These are phyloP conservation scores for Dendrolimus houi DNA, from an alignment of 2,888 invertebrate genomes.

Conservation along the genomic window DNA sequence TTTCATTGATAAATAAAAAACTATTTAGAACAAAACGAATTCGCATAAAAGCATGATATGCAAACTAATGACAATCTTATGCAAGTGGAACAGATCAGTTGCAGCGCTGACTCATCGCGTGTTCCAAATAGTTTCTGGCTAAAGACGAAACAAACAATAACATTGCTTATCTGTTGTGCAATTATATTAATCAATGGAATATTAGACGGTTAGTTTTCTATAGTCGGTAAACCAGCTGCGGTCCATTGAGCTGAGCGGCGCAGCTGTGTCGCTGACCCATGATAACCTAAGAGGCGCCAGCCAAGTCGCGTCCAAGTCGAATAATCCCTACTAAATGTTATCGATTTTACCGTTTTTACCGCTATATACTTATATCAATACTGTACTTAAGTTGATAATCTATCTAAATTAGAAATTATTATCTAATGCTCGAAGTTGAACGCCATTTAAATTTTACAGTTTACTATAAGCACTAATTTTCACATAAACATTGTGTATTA, in stretches of 20 bases:
- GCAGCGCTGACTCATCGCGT: background rate
- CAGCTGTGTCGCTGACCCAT: constrained; percentile 30
- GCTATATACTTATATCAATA: too few relatives aligned
- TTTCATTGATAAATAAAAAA: too few relatives aligned
- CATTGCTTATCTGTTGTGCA: background rate
- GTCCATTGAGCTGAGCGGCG: background rate
- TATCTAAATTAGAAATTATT: too few relatives aligned
- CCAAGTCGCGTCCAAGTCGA: constrained; percentile 28
- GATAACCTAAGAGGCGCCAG: constrained; percentile 70
- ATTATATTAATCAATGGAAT: background rate
- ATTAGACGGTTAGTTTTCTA: background rate
- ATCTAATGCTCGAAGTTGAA: too few relatives aligned
- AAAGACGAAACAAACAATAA: background rate
- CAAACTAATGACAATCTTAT: background rate
- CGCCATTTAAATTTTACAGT: too few relatives aligned
- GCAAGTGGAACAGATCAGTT: background rate
- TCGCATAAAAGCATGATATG: too few relatives aligned
- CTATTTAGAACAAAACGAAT: too few relatives aligned
- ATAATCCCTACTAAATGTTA: constrained; percentile 7
- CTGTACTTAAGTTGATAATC: too few relatives aligned
- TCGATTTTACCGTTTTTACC: background rate
- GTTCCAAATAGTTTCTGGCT: background rate
- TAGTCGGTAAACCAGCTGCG: background rate
- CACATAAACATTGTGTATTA: too few relatives aligned
- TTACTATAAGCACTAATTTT: too few relatives aligned